These are phyloP conservation scores for Discoglossus pictus DNA, from an alignment of 2,797 vertebrate genomes.

Conservation along the genomic window DNA sequence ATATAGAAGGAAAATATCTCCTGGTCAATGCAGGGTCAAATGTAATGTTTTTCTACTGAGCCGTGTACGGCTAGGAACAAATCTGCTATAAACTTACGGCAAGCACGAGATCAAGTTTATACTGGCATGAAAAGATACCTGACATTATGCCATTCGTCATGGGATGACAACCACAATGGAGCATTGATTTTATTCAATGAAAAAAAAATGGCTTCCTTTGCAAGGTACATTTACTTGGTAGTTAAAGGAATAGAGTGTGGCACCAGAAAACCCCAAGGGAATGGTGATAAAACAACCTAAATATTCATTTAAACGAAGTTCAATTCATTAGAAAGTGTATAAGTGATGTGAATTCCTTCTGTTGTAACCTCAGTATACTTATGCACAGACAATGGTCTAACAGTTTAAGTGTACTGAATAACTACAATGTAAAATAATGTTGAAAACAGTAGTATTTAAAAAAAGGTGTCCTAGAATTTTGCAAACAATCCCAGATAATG, in stretches of 20 bases:
- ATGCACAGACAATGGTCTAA: constrained; percentile 5
- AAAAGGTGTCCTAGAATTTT: no score
- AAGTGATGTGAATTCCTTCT: constrained; percentile 10
- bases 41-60: no score
- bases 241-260: constrained; percentile 15
- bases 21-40: no score
- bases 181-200: constrained; percentile 26
- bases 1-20: no score
- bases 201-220: not conserved
- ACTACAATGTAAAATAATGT: no score
- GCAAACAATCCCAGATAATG: no score
- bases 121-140: no score
- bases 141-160: constrained; percentile 19
- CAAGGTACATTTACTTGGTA: constrained; percentile 5
- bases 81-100: no score
- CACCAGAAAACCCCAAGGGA: constrained; percentile 24
- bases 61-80: no score
- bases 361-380: not conserved
- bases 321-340: constrained; percentile 16
- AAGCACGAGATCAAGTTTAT: no score
- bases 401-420: not conserved
- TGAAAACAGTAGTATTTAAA: not conserved
- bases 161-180: not conserved
- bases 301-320: constrained; percentile 25
- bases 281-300: not conserved